Evolutionary conservation across 2,888 invertebrate genomes (phyloP).

Genomic region (Morpho helenor): DNA sequence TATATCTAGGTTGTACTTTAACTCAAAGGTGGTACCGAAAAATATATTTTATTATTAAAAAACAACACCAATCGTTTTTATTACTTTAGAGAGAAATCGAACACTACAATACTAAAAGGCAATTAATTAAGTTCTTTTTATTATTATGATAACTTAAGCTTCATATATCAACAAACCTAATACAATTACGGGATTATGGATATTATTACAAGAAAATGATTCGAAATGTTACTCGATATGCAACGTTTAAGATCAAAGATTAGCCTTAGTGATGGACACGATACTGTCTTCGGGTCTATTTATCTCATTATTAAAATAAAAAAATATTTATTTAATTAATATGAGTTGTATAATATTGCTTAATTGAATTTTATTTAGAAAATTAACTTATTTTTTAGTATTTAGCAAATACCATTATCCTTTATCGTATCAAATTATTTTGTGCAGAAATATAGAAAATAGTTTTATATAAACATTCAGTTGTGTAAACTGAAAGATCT

Average conservation of each 20-base stretch:
- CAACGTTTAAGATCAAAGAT: conserved; percentile 71
- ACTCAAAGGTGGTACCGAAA: conserved; percentile 77
- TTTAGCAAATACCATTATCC: too few species aligned
- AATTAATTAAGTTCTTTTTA: conserved; percentile 53
- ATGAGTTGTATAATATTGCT: too few species aligned
- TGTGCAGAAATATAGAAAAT: too few species aligned
- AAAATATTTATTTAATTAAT: too few species aligned
- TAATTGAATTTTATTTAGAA: too few species aligned
- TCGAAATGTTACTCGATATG: conserved; percentile 74
- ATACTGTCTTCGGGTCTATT: background rate
- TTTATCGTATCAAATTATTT: too few species aligned
- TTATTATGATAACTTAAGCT: conserved; percentile 66
- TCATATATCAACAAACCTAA: conserved; percentile 58
- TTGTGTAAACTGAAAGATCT: background rate
- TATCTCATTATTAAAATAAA: background rate
- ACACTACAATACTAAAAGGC: conserved; percentile 63
- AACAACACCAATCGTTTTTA: conserved; percentile 63
- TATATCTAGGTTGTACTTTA: conserved; percentile 76
- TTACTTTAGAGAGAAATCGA: conserved; percentile 61
- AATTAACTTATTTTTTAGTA: too few species aligned
- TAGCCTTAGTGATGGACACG: background rate
- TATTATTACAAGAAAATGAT: conserved; percentile 70
- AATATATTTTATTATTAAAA: conserved; percentile 62
- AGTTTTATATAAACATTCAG: background rate
- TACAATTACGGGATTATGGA: conserved; percentile 61